Evolutionary conservation across 2,888 invertebrate genomes (phyloP).

Genomic region (Acanthosoma haemorrhoidale): DNA sequence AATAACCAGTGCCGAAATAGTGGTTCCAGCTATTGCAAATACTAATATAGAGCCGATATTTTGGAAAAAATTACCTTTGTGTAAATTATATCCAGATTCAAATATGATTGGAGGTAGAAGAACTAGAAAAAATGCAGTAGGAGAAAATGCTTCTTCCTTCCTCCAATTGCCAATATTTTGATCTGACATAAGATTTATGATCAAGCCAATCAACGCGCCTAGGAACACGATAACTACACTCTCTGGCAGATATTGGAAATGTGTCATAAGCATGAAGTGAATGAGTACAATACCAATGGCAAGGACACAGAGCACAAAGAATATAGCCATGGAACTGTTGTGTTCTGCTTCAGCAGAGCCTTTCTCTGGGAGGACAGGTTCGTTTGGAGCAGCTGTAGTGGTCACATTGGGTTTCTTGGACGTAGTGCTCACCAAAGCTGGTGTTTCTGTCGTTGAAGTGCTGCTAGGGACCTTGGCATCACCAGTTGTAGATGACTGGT

Average conservation of each 20-base stretch:
- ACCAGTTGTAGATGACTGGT: neutral
- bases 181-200: slow-evolving; percentile 82
- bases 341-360: slow-evolving; percentile 93
- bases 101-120: slow-evolving; percentile 97
- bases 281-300: slow-evolving; percentile 91
- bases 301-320: slow-evolving; percentile 92
- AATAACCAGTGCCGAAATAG: slow-evolving; percentile 93
- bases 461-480: neutral
- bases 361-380: slow-evolving; percentile 78
- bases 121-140: slow-evolving; percentile 95
- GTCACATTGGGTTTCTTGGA: neutral
- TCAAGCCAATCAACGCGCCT: slow-evolving; percentile 85
- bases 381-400: slow-evolving; percentile 53
- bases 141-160: slow-evolving; percentile 96
- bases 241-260: slow-evolving; percentile 94
- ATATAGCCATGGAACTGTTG: slow-evolving; percentile 93
- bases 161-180: slow-evolving; percentile 90
- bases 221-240: slow-evolving; percentile 95
- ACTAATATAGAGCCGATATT: slow-evolving; percentile 98
- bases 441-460: neutral
- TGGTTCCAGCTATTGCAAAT: slow-evolving; percentile 95
- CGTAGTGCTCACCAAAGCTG: neutral
- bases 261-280: slow-evolving; percentile 89
- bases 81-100: slow-evolving; percentile 97
- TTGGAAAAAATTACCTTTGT: slow-evolving; percentile 91